These are phyloP conservation scores for Buathra laborator DNA, from an alignment of 2,888 invertebrate species.

Conservation along the genomic window DNA sequence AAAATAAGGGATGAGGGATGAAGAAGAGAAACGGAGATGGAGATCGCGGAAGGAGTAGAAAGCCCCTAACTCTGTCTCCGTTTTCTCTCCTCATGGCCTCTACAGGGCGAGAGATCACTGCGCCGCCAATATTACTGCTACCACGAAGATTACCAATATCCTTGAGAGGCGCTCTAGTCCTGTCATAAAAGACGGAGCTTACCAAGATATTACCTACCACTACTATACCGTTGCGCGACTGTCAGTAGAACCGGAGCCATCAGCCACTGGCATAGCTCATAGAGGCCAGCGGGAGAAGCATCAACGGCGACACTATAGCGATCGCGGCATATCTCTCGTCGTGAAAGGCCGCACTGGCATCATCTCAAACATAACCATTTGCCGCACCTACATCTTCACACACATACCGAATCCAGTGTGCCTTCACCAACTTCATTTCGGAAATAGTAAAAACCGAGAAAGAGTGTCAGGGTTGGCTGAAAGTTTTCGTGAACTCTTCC, in stretches of 20 bases:
- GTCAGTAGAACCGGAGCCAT: conserved; percentile 22
- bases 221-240: conserved; percentile 63
- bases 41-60: conserved; percentile 26
- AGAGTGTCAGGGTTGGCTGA: conserved; percentile 19
- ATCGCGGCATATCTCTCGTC: conserved; percentile 60
- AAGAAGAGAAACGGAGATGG: conserved; percentile 64
- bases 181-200: conserved; percentile 85
- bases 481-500: conserved; percentile 39
- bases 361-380: conserved; percentile 68
- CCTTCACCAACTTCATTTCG: conserved; percentile 83
- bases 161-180: conserved; percentile 84
- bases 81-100: conserved; percentile 63
- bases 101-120: conserved; percentile 83
- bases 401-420: conserved; percentile 71
- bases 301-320: conserved; percentile 10
- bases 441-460: conserved; percentile 75
- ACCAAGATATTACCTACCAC: conserved; percentile 83
- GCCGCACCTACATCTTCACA: conserved; percentile 34
- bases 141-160: conserved; percentile 85
- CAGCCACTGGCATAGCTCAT: conserved; percentile 30
- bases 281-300: conserved; percentile 1
- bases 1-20: conserved; percentile 65
- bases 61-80: conserved; percentile 27
- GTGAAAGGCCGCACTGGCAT: conserved; percentile 61
- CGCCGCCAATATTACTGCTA: conserved; percentile 84